Evolutionary conservation across 2,113 vertebrate species (phyloP).

Genomic region (Potamarius usumacintae): DNA sequence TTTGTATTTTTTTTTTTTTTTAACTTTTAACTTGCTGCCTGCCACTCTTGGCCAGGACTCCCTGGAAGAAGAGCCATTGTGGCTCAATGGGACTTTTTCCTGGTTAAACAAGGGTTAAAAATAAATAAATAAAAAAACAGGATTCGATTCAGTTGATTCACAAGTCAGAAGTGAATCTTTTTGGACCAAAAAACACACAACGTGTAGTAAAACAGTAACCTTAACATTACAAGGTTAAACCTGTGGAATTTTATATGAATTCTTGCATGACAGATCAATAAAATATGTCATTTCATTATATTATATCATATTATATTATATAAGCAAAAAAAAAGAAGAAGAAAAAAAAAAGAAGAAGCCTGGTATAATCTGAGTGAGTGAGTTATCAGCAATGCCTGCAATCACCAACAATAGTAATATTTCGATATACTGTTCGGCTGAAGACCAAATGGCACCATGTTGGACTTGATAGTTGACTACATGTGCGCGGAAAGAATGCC

Average conservation of each 20-base stretch:
- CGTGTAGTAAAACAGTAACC: not conserved
- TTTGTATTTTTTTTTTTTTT: no score
- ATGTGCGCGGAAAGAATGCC: not conserved
- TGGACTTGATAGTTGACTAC: not conserved
- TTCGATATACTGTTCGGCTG: not conserved
- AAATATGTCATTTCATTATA: not conserved
- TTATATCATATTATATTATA: not conserved
- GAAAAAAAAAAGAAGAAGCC: not conserved
- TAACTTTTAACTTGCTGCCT: no score
- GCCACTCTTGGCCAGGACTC: no score
- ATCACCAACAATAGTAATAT: no score
- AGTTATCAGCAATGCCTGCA: no score
- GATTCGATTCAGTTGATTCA: not conserved
- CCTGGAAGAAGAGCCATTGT: no score
- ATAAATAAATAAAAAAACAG: no score
- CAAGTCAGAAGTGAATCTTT: not conserved
- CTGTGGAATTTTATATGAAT: not conserved
- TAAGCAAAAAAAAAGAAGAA: not conserved
- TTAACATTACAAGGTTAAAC: not conserved
- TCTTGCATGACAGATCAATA: not conserved
- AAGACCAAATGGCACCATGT: not conserved
- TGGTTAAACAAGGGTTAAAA: no score
- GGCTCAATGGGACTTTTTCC: no score
- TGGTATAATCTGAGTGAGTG: not conserved
- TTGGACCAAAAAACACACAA: not conserved